phyloP scores from a whole-genome alignment of 2,113 vertebrate genomes.

The Acrocephalus kingi region DNA sequence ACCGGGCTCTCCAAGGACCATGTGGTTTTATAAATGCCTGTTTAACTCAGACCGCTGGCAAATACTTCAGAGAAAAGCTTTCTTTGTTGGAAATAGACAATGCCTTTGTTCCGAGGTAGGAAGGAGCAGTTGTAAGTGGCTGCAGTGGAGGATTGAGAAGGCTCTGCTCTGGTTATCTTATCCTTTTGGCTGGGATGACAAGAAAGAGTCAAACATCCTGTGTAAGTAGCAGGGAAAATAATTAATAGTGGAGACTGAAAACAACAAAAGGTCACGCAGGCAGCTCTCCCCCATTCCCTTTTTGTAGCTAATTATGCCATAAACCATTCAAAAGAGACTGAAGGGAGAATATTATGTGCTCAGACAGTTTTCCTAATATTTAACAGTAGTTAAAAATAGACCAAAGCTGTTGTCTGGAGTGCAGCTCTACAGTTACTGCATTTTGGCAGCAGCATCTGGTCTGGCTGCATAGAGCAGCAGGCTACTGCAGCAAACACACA shows the following conservation, averaged over 20 bases:
- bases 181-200: not conserved
- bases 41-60: not conserved
- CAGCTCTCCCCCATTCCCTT: not conserved
- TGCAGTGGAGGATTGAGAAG: not conserved
- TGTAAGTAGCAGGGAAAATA: not conserved
- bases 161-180: not conserved
- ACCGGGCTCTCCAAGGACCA: rapidly evolving
- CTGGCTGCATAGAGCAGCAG: not conserved
- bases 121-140: not conserved
- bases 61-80: constrained; percentile 1
- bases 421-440: not conserved
- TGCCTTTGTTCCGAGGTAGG: not conserved
- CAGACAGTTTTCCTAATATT: not conserved
- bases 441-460: not conserved
- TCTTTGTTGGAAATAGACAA: not conserved
- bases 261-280: not conserved
- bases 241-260: not conserved
- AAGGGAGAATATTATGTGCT: not conserved
- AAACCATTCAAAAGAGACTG: not conserved
- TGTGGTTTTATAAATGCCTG: not conserved
- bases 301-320: not conserved
- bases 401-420: not conserved
- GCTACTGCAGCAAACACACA: not conserved
- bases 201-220: not conserved
- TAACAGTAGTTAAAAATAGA: constrained; percentile 43